Conservation (phyloP, 2,797 vertebrate species). For the Lacerta bilineata region DNA sequence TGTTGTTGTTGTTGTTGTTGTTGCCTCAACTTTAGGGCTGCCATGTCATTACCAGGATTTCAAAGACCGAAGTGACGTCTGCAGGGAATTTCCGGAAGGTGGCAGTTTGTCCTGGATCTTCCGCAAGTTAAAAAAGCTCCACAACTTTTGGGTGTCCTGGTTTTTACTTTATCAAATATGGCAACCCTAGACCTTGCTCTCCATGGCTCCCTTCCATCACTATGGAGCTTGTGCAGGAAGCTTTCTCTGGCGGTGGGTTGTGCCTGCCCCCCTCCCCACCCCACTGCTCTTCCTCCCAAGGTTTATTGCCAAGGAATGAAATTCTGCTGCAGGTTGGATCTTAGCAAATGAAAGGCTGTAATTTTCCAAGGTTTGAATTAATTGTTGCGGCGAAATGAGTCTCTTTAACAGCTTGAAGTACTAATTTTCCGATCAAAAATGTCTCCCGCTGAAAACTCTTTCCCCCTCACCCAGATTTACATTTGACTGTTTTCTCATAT, state of each 20-base stretch:
- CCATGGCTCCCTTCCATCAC: neutral
- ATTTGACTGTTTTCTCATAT: slow-evolving; percentile 10
- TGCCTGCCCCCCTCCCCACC: accelerated
- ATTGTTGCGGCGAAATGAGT: slow-evolving; percentile 16
- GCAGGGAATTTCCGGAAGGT: too few species aligned
- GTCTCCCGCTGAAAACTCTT: slow-evolving; percentile 24
- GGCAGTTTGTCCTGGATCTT: too few species aligned
- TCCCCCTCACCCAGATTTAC: slow-evolving; percentile 30
- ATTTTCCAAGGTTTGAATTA: slow-evolving; percentile 30
- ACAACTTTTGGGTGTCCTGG: too few species aligned
- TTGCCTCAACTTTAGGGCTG: too few species aligned
- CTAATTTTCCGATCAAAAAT: slow-evolving; percentile 37
- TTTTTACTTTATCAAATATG: too few species aligned
- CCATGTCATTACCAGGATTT: too few species aligned
- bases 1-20: too few species aligned
- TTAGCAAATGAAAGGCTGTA: slow-evolving; percentile 26
- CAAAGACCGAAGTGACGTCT: too few species aligned
- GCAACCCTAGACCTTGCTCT: too few species aligned
- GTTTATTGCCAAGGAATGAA: too few species aligned
- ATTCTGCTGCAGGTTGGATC: neutral
- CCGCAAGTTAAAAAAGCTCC: too few species aligned
- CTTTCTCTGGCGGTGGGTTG: neutral
- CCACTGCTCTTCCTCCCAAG: neutral
- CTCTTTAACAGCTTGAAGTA: slow-evolving; percentile 8
- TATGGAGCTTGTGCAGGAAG: neutral